Evolutionary conservation across 2,113 vertebrate genomes (phyloP).

Genomic region (Cyprinodon tularosa): DNA sequence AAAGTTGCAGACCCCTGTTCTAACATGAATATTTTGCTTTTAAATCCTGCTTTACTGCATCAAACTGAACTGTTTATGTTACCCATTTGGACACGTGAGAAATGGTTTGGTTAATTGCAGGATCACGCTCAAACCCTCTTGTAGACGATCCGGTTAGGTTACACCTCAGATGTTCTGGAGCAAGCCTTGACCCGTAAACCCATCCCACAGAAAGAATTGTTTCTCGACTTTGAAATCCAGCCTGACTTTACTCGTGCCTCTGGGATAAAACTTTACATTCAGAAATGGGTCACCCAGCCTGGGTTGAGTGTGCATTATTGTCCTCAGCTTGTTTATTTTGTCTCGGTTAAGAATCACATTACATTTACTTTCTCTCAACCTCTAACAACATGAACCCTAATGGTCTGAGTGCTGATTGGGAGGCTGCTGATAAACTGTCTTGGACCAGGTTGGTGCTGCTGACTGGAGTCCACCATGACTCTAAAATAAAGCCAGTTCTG

Average conservation of each 20-base stretch:
- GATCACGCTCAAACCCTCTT: constrained; percentile 3
- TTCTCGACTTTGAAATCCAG: not conserved
- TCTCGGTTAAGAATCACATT: constrained; percentile 41
- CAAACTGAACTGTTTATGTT: not conserved
- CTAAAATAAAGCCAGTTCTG: not conserved
- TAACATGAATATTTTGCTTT: not conserved
- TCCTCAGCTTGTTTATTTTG: constrained; percentile 31
- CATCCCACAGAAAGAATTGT: not conserved
- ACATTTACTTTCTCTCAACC: constrained; percentile 31
- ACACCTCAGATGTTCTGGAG: constrained; percentile 10
- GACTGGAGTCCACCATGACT: not conserved
- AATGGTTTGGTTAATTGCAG: not conserved
- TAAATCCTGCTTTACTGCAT: not conserved
- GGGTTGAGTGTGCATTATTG: constrained; percentile 25
- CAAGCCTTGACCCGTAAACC: constrained; percentile 11
- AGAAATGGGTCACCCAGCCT: constrained; percentile 41
- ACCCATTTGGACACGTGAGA: not conserved
- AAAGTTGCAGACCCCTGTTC: not conserved
- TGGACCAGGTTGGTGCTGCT: constrained; percentile 7
- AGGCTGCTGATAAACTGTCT: constrained; percentile 37
- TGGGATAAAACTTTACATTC: constrained; percentile 7
- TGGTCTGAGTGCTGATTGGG: constrained; percentile 16
- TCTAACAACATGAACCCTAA: constrained; percentile 46
- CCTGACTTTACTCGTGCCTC: not conserved
- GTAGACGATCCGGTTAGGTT: constrained; percentile 18